A percentile compares a stretch with the other conserved stretches of the same genome.
Conservation (phyloP, 1,140 invertebrate species). For the Patella vulgata region DNA sequence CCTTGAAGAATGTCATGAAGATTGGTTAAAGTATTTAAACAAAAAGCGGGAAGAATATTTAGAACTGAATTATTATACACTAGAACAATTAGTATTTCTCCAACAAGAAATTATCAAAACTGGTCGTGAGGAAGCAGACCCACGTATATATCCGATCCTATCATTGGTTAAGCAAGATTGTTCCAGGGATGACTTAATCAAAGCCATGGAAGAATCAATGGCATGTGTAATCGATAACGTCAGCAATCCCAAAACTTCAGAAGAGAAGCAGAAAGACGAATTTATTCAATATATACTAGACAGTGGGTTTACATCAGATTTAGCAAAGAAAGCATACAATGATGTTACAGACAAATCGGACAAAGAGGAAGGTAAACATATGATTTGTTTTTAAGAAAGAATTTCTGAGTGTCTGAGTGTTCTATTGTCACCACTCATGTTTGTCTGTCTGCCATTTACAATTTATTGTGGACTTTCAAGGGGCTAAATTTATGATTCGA, state of each 20-base stretch:
- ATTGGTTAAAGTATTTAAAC: slow-evolving; percentile 52
- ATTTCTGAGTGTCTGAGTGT: no score
- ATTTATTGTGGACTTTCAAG: no score
- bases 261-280: slow-evolving; percentile 11
- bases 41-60: slow-evolving; percentile 43
- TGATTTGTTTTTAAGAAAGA: no score
- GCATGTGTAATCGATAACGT: slow-evolving; percentile 27
- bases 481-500: no score
- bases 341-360: slow-evolving; percentile 9
- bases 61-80: slow-evolving; percentile 55
- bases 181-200: slow-evolving; percentile 34
- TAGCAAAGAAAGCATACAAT: slow-evolving; percentile 16
- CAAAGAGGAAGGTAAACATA: slow-evolving; percentile 22
- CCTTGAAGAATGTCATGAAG: slow-evolving; percentile 50
- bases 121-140: slow-evolving; percentile 13
- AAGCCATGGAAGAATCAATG: slow-evolving; percentile 36
- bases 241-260: slow-evolving; percentile 13
- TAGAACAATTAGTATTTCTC: slow-evolving; percentile 56
- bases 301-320: slow-evolving; percentile 13
- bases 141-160: slow-evolving; percentile 43
- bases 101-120: slow-evolving; percentile 48
- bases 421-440: no score
- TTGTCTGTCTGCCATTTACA: no score
- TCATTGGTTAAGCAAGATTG: slow-evolving; percentile 40
- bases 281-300: slow-evolving; percentile 27